These are phyloP conservation scores for Falcunculus frontatus DNA, from an alignment of 2,113 vertebrate species.

Conservation along the genomic window DNA sequence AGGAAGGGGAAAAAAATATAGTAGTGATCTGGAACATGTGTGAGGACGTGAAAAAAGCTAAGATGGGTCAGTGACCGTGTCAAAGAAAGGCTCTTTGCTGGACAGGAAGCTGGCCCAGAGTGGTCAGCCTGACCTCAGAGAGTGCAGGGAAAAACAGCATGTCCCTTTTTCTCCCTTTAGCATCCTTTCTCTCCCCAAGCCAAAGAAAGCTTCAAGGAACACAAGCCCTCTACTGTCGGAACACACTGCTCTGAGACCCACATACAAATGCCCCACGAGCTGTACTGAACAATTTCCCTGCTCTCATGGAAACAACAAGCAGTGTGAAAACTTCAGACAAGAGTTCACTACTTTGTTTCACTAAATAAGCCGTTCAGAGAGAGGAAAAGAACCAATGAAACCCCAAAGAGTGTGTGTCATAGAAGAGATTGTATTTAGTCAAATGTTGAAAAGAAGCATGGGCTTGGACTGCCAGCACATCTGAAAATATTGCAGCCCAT, in stretches of 20 bases:
- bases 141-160: neutral
- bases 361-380: neutral
- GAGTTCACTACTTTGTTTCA: neutral
- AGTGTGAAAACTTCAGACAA: neutral
- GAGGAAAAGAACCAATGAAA: neutral
- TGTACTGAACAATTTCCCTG: neutral
- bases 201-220: neutral
- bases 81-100: neutral
- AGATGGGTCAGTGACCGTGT: fast-evolving
- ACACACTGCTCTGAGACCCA: neutral
- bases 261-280: fast-evolving
- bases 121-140: neutral
- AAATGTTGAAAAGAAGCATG: neutral
- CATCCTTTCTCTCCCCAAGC: neutral
- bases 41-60: neutral
- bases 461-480: neutral
- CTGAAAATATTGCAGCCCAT: neutral
- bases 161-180: neutral
- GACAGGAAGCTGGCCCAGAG: neutral
- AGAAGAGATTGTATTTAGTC: neutral
- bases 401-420: neutral
- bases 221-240: neutral
- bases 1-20: neutral
- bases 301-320: neutral
- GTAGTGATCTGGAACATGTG: neutral